Conservation (phyloP, 2,888 invertebrate genomes). For the Pseudolycoriella hygida region DNA sequence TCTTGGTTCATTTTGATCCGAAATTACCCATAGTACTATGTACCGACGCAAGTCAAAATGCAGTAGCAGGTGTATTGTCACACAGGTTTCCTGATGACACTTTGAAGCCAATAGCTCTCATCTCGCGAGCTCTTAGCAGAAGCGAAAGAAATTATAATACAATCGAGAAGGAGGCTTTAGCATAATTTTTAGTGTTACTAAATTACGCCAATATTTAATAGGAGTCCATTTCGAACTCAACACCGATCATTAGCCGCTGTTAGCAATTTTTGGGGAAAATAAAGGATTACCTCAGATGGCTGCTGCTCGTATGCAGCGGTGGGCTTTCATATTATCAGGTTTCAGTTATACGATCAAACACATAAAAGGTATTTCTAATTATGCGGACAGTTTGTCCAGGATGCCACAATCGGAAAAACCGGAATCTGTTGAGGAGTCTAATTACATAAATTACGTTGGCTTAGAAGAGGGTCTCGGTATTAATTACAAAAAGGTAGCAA, state of each 20-base stretch:
- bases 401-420: not conserved
- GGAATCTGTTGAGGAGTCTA: not conserved
- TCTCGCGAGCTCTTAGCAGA: constrained; percentile 10
- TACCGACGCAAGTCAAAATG: constrained; percentile 13
- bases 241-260: constrained; percentile 7
- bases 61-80: constrained; percentile 11
- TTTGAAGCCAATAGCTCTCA: constrained; percentile 10
- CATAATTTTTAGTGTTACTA: constrained; percentile 8
- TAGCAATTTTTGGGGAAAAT: constrained; percentile 7
- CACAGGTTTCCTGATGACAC: constrained; percentile 7
- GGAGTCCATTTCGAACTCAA: not conserved
- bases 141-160: constrained; percentile 11
- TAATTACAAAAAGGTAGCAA: not conserved
- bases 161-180: constrained; percentile 10
- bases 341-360: too few relatives aligned
- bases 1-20: constrained; percentile 13
- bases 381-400: too few relatives aligned
- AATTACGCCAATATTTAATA: constrained; percentile 3
- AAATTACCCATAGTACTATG: constrained; percentile 11
- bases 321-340: too few relatives aligned
- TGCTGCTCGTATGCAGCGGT: too few relatives aligned
- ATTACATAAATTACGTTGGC: too few relatives aligned
- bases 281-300: constrained; percentile 2
- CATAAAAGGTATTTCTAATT: too few relatives aligned
- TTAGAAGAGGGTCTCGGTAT: too few relatives aligned